Evolutionary conservation across 2,113 vertebrate genomes (phyloP), one percentile per base, ranked within the genome.

Genomic region (Microtus ochrogaster): DNA sequence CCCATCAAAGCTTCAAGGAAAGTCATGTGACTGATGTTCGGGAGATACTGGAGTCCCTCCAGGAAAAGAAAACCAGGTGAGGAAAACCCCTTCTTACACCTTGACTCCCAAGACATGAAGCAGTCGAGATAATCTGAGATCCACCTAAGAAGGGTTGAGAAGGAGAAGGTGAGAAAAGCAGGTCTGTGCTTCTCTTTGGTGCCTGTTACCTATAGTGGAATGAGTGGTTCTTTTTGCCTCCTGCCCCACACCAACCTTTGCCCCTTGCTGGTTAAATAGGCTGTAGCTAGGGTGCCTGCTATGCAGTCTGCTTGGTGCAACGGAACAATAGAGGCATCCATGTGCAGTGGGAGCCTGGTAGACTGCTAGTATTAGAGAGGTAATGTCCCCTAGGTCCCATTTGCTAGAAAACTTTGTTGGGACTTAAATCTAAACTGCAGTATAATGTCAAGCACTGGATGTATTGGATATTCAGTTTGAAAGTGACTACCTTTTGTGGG

Each of bases 11-110:
- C 83, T 70, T 97, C 6, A 94, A 72, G 58, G 89, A 91, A 49
- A 94, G 19, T 47, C 88, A 77, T 14, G 30, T 74, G 84, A 21
- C 3, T 0, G 90, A 97, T 58, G 72, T 97, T 22, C 74, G 47
- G 28, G 36, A 47, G 41, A 81, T 11, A 0, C 36, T 97, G 28
- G 58, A 96, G 47, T 91, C 70, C 52, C 92, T 97, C 21, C 90
- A 82, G 79, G 93, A 97, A 68, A n/a, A 93, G 33, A 97, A 84
- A 47, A 36, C 24, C 92, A 97, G 96, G 97, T 97, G 77, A 96
- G 93, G 36, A 1, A 12, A 58, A 21, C 22, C 66, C 82, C 55
- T 88, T 52, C n/a, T 63, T 74, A 13, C 11, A 5, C 63, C 52
- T 76, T 76, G 89, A 55, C 36, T 81, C n/a, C 77, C 70, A 79